Conservation (phyloP, 92 coral and sea anemone genomes). For the Pocillopora meandrina region DNA sequence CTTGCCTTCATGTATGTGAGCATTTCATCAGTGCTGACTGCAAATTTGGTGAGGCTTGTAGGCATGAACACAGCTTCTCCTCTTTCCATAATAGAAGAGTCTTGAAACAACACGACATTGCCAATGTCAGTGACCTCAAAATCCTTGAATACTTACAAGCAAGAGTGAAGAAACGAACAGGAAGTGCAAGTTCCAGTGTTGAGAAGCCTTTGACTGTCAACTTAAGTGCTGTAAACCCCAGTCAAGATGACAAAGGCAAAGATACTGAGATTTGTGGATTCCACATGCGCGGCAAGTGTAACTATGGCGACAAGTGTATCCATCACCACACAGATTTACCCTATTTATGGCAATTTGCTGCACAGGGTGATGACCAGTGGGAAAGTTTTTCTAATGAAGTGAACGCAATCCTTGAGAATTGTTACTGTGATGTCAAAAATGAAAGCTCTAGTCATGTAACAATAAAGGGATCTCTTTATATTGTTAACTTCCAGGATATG, state of each 20-base stretch:
- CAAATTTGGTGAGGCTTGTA: constrained; percentile 77
- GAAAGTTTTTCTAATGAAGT: constrained; percentile 52
- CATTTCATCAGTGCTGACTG: constrained; percentile 76
- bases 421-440: constrained; percentile 52
- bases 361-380: constrained; percentile 50
- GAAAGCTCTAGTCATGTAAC: neutral
- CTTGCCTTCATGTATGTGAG: constrained; percentile 79
- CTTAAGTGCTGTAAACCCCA: neutral
- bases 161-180: constrained; percentile 42
- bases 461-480: constrained; percentile 20
- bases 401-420: constrained; percentile 66
- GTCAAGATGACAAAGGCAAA: constrained; percentile 11
- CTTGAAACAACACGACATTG: constrained; percentile 47
- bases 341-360: constrained; percentile 79
- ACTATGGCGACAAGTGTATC: constrained; percentile 77
- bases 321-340: constrained; percentile 81
- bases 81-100: constrained; percentile 62
- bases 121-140: constrained; percentile 29
- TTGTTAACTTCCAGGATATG: constrained; percentile 60
- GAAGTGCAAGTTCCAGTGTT: constrained; percentile 53
- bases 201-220: neutral
- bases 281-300: constrained; percentile 82
- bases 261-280: constrained; percentile 88
- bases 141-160: constrained; percentile 41
- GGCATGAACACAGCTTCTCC: constrained; percentile 66